Evolutionary conservation across 2,888 invertebrate genomes (phyloP).

Genomic region (Selenia dentaria): DNA sequence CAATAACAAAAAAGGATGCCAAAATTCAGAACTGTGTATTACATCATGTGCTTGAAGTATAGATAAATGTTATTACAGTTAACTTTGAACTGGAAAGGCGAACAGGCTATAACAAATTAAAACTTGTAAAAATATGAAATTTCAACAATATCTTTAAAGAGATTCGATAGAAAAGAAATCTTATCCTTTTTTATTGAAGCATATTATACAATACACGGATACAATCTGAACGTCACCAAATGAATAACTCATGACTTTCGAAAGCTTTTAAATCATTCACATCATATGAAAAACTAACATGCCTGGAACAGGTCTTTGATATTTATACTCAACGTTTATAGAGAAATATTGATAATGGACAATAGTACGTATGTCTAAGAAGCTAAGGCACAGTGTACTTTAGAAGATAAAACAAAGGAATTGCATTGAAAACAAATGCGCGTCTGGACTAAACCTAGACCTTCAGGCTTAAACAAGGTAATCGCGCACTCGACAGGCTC

Average conservation of each 20-base stretch:
- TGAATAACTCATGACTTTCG: constrained; percentile 21
- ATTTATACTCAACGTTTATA: constrained; percentile 4
- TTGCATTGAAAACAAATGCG: constrained; percentile 8
- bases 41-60: too few relatives aligned
- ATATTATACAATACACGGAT: constrained; percentile 9
- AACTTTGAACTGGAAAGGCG: too few relatives aligned
- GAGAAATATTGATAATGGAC: background rate
- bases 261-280: constrained; percentile 17
- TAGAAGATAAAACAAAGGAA: constrained; percentile 6
- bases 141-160: background rate
- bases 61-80: too few relatives aligned
- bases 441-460: constrained; percentile 10
- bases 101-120: too few relatives aligned
- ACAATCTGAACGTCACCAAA: constrained; percentile 13
- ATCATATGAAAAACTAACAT: constrained; percentile 15
- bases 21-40: too few relatives aligned
- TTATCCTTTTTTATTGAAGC: constrained; percentile 7
- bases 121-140: background rate
- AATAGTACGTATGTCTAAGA: background rate
- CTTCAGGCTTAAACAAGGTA: constrained; percentile 3
- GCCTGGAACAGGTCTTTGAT: constrained; percentile 11
- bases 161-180: background rate
- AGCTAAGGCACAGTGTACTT: background rate
- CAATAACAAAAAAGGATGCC: too few relatives aligned
- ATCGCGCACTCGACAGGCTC: background rate